Percentiles rank a stretch among this genome's conserved stretches.
phyloP scores from a whole-genome alignment of 2,113 vertebrate species.

The Ptyas mucosa region DNA sequence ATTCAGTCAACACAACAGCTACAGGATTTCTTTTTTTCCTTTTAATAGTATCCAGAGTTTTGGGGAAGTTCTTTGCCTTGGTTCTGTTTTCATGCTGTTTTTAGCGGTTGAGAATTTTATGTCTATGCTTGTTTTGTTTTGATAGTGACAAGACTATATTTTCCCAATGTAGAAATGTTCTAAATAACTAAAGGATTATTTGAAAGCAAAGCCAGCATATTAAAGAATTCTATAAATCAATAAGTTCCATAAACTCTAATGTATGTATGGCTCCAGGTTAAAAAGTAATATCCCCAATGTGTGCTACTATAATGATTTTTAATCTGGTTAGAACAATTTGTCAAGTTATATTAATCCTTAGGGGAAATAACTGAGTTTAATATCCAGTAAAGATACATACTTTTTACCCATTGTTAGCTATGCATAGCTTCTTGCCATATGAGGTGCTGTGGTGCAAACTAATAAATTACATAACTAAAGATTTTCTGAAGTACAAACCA shows the following conservation, averaged over 20 bases:
- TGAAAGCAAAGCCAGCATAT: not conserved
- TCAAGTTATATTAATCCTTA: not conserved
- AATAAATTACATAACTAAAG: not conserved
- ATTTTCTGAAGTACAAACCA: not conserved
- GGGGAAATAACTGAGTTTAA: not conserved
- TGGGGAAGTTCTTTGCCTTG: not conserved
- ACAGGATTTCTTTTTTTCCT: not conserved
- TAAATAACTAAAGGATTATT: not conserved
- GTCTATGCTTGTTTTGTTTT: not conserved
- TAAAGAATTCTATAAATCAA: not conserved
- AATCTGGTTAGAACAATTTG: slow-evolving; percentile 10
- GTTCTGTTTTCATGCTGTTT: not conserved
- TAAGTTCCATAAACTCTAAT: not conserved
- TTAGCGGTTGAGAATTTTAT: not conserved
- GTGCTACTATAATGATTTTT: slow-evolving; percentile 1
- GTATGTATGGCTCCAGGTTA: not conserved
- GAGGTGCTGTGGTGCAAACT: not conserved
- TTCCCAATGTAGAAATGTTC: not conserved
- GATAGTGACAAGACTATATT: not conserved
- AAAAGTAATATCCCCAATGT: not conserved
- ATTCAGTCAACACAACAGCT: not conserved
- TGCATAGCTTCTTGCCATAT: not conserved
- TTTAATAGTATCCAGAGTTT: not conserved
- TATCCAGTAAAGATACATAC: not conserved
- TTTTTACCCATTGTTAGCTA: not conserved